Percentiles rank a stretch among this genome's conserved stretches.
These are phyloP conservation scores for Luffia ferchaultella DNA, from an alignment of 2,888 invertebrate species.

Conservation along the genomic window DNA sequence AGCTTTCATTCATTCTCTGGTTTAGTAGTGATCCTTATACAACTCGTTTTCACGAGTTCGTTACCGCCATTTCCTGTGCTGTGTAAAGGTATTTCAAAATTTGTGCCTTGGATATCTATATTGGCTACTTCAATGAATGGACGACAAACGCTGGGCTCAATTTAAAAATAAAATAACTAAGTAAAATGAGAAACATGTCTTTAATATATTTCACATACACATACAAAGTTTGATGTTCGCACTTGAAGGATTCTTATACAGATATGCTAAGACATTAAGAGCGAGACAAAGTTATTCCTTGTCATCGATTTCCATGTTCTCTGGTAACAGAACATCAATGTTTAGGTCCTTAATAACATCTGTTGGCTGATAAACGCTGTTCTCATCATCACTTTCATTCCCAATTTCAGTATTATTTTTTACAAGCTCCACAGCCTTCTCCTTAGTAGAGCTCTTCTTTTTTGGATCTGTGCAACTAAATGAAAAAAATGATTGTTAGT, in stretches of 20 bases:
- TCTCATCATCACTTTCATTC: background rate
- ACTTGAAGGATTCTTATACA: background rate
- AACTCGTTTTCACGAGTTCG: too few relatives aligned
- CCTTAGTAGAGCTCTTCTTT: slow-evolving; percentile 6
- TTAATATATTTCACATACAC: background rate
- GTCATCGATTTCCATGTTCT: slow-evolving; percentile 41
- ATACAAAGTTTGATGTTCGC: background rate
- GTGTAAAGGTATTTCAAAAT: too few relatives aligned
- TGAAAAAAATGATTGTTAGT: background rate
- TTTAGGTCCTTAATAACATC: slow-evolving; percentile 15
- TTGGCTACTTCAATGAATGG: too few relatives aligned
- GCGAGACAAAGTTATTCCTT: slow-evolving; percentile 30
- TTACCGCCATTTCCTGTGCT: too few relatives aligned
- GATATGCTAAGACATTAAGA: too few relatives aligned
- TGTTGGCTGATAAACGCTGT: slow-evolving; percentile 11
- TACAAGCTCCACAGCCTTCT: background rate
- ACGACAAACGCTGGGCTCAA: too few relatives aligned
- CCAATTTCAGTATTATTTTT: background rate
- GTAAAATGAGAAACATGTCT: too few relatives aligned
- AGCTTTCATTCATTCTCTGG: too few relatives aligned
- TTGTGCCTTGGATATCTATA: too few relatives aligned
- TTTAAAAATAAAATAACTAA: too few relatives aligned
- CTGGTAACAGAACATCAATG: slow-evolving; percentile 25
- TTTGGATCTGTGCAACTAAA: slow-evolving; percentile 17
- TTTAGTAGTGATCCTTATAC: too few relatives aligned